Percentiles rank a stretch among this genome's conserved stretches.
phyloP scores from a whole-genome alignment of 2,797 vertebrate genomes.

The Taeniopygia guttata region DNA sequence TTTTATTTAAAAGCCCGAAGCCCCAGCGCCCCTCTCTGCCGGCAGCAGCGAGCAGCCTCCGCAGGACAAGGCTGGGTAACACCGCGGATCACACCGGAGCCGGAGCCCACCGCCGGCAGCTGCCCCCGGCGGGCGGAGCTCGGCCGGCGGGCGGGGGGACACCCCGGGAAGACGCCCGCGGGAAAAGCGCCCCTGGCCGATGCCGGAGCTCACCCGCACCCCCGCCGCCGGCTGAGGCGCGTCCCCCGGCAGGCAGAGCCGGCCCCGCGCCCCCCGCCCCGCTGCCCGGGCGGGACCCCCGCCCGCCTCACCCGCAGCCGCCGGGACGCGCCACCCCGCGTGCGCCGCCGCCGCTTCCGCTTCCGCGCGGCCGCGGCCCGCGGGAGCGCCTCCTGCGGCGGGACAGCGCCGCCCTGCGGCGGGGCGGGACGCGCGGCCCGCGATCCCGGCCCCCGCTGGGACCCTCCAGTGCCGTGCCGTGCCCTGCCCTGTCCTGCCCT shows the following conservation, averaged over 20 bases:
- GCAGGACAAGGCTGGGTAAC: not conserved
- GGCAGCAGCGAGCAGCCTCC: not conserved
- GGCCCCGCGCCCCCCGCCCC: not conserved
- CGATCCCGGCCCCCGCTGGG: rapidly evolving
- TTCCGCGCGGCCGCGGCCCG: not conserved
- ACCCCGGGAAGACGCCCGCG: not conserved
- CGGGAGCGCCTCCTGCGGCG: not conserved
- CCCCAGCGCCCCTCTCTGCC: not conserved
- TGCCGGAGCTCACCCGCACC: not conserved
- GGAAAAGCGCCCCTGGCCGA: too few relatives aligned
- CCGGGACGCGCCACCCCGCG: not conserved
- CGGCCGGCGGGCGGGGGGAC: not conserved
- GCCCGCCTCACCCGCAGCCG: not conserved
- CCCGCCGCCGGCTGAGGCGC: too few relatives aligned
- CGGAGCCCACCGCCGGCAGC: not conserved
- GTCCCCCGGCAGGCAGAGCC: too few relatives aligned
- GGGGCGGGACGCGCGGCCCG: not conserved
- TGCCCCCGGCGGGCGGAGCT: too few relatives aligned
- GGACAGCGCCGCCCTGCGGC: not conserved
- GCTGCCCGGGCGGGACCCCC: not conserved
- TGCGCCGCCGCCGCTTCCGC: not conserved
- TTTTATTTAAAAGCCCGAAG: not conserved
- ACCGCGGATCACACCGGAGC: not conserved
- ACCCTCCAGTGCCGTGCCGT: rapidly evolving
- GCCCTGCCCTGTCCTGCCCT: rapidly evolving